Conservation (phyloP, 1,140 invertebrate species). For the Epicauta chinensis region DNA sequence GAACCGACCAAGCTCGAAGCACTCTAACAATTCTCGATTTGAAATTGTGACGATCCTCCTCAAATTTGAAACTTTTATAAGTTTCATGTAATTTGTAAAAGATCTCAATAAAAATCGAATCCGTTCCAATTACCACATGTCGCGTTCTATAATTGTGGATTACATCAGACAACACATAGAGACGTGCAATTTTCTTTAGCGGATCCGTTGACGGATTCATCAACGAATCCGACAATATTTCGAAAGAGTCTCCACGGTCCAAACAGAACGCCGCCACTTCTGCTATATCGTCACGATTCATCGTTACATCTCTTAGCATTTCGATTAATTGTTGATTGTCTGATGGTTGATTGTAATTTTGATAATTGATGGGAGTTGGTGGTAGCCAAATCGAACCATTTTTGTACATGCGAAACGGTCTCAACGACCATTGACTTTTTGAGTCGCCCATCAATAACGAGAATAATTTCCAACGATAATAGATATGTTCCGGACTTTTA, state of each 20-base stretch:
- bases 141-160: constrained; percentile 90
- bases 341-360: constrained; percentile 52
- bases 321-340: constrained; percentile 67
- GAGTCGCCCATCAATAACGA: constrained; percentile 94
- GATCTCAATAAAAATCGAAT: neutral
- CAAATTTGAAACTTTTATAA: neutral
- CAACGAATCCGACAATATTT: constrained; percentile 79
- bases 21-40: constrained; percentile 11
- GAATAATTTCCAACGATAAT: constrained; percentile 98
- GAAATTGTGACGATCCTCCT: neutral
- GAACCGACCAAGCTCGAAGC: neutral
- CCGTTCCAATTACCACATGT: constrained; percentile 40
- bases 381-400: constrained; percentile 91
- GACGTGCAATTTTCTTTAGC: constrained; percentile 84
- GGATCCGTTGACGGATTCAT: constrained; percentile 73
- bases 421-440: constrained; percentile 81
- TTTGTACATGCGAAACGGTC: constrained; percentile 96
- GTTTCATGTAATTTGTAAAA: constrained; percentile 2
- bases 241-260: constrained; percentile 90
- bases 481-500: constrained; percentile 91
- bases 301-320: constrained; percentile 77
- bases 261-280: constrained; percentile 98
- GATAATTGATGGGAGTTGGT: constrained; percentile 86
- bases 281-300: constrained; percentile 74
- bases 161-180: constrained; percentile 95